Base-by-base conservation (phyloP, 2,113 vertebrate genomes). In the Camarhynchus parvulus region DNA sequence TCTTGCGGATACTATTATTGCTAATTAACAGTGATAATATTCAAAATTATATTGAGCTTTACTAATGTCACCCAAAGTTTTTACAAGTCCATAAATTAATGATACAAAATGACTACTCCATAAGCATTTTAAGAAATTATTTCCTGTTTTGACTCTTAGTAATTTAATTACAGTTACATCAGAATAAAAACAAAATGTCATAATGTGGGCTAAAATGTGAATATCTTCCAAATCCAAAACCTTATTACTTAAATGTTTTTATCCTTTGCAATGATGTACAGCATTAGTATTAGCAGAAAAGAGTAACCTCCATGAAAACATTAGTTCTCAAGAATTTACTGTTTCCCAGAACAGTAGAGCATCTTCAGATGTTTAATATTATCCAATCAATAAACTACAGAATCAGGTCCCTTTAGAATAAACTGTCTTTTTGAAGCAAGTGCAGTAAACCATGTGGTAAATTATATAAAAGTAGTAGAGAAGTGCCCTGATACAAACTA, bases 101-200 rank as follows among this genome's bases (percentile, higher is more conserved):
- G 21, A 35, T 16, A 74, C 42, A 50, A 89, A 85, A 85, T 53
- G 4, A 87, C 42, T 69, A 37, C 28, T 74, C 25, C 20, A 20
- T 42, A 50, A 80, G 35, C 85, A 73, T 69, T 79, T 92, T 31
- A 90, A 80, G 17, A 91, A 92, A 83, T 63, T 62, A 87, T 79
- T 93, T 97, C 84, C 78, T 88, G 79, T 90, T 94, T 89, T 95
- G 83, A 84, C 41, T 33, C 35, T 88, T 88, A 31, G 41, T 39
- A 42, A 77, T 87, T 85, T 88, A 90, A 85, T 92, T 77, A 80
- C 35, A 66, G 30, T 91, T 91, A 88, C 84, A 85, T 90, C 90
- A 95, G 82, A 88, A 94, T 44, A 79, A 90, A 92, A 94, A 24
- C 66, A 87, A 91, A 85, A 91, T 87, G 75, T 85, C 68, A 66